Evolutionary conservation across 2,113 vertebrate genomes (phyloP).

Genomic region (Alces alces): DNA sequence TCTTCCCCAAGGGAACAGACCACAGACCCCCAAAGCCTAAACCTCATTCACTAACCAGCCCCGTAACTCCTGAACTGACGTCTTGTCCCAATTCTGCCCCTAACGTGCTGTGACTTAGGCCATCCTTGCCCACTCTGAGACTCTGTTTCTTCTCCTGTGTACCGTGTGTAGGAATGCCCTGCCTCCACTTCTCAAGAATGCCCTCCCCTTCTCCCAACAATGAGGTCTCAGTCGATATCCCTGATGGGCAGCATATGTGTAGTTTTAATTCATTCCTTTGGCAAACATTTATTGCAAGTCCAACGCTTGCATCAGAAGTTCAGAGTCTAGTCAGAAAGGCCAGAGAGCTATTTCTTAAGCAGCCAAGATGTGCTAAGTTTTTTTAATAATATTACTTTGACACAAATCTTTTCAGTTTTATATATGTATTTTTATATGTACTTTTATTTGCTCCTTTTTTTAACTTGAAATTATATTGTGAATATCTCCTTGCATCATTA

Average conservation of each 20-base stretch:
- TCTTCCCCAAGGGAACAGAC: neutral
- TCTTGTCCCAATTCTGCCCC: neutral
- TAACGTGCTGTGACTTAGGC: neutral
- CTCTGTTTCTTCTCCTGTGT: neutral
- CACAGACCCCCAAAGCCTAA: accelerated
- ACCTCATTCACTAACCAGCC: neutral
- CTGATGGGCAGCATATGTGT: accelerated
- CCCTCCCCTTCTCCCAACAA: neutral
- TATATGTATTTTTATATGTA: neutral
- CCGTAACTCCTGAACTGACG: neutral
- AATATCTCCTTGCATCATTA: neutral
- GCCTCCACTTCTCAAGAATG: neutral
- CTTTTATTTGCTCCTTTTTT: neutral
- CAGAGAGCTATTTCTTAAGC: neutral
- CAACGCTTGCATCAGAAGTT: neutral
- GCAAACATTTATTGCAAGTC: neutral
- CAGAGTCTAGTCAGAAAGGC: neutral
- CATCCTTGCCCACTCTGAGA: neutral
- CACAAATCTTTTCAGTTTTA: neutral
- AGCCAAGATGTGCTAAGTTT: neutral
- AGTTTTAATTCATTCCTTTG: neutral
- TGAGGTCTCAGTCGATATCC: neutral
- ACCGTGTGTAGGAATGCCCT: neutral
- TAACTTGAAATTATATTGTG: neutral
- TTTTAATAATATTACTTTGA: neutral